Evolutionary conservation across 2,888 invertebrate species (phyloP).

Genomic region (Globia sparganii): DNA sequence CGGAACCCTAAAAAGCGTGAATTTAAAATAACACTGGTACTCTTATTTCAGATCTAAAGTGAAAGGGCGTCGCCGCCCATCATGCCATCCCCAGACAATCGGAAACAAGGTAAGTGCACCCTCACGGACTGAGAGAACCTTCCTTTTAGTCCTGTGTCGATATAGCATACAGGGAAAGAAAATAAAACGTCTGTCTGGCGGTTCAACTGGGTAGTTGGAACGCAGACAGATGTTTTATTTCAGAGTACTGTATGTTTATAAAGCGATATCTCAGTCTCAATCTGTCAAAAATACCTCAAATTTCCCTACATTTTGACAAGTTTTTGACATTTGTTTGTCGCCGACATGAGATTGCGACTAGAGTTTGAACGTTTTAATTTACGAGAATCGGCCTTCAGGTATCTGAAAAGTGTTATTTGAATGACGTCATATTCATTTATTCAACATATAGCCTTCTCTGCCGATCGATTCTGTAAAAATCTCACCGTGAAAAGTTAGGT

Average conservation of each 20-base stretch:
- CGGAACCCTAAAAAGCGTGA: too few species aligned
- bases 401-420: constrained; percentile 9
- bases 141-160: constrained; percentile 28
- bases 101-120: constrained; percentile 70
- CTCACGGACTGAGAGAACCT: constrained; percentile 22
- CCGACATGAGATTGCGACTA: too few species aligned
- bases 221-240: too few species aligned
- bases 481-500: too few species aligned
- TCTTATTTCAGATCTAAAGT: constrained; percentile 64
- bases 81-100: constrained; percentile 75
- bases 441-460: too few species aligned
- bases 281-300: too few species aligned
- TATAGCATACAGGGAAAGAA: neutral
- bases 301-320: too few species aligned
- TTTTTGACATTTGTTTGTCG: too few species aligned
- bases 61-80: constrained; percentile 53
- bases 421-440: neutral
- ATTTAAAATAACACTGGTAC: neutral
- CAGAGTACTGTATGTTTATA: constrained; percentile 1
- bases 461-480: too few species aligned
- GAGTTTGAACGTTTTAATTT: too few species aligned
- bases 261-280: too few species aligned
- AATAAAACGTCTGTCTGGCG: constrained; percentile 15
- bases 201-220: neutral
- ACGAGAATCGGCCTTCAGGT: too few species aligned